Conservation (phyloP, 2,113 vertebrate species). For the Catharus bicknelli region DNA sequence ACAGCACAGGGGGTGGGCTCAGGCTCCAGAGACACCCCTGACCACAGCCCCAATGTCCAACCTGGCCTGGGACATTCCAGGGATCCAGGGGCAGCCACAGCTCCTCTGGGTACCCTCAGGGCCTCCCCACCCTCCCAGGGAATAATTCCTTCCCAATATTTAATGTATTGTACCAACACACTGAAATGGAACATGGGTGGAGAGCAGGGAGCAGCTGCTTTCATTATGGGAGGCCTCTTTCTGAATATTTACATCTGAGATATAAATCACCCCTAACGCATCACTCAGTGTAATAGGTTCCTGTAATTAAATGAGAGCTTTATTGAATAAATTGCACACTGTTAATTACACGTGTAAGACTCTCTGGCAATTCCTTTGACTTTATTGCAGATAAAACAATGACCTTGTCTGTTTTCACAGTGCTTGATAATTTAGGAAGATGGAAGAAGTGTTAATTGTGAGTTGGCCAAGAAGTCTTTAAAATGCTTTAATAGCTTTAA, state of each 20-base stretch:
- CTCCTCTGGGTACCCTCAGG: background rate
- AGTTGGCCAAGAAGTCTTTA: background rate
- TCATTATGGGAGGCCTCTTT: background rate
- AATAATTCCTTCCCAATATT: background rate
- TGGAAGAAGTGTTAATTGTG: background rate
- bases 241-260: background rate
- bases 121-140: fast-evolving
- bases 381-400: constrained; percentile 46
- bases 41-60: fast-evolving
- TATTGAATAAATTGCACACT: constrained; percentile 56
- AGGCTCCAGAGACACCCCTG: too few relatives aligned
- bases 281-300: constrained; percentile 8
- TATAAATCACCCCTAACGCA: background rate
- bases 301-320: constrained; percentile 50
- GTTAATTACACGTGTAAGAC: constrained; percentile 31
- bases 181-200: fast-evolving
- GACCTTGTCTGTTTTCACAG: constrained; percentile 33
- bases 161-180: background rate
- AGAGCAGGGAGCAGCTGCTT: background rate
- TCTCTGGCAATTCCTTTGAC: constrained; percentile 24
- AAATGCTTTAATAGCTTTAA: background rate
- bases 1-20: too few relatives aligned
- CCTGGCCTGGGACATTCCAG: background rate
- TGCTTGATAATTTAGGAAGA: constrained; percentile 1
- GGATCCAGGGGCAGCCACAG: background rate